Conservation (phyloP, 2,797 vertebrate species). For the Peromyscus melanophrys region DNA sequence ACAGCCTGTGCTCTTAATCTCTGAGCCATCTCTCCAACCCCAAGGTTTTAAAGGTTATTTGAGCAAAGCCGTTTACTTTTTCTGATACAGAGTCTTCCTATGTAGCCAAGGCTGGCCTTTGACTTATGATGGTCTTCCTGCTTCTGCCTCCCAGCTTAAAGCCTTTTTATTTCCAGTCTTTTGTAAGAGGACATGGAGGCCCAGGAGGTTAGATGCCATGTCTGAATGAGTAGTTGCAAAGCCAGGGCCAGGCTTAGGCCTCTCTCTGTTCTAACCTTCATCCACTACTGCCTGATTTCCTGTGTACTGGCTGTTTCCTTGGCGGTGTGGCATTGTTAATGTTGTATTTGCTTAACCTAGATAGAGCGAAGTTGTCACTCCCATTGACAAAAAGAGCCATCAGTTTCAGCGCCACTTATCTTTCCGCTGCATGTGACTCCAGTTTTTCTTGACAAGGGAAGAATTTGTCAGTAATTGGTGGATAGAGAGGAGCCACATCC, state of each 20-base stretch:
- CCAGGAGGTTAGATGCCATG: background rate
- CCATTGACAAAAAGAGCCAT: background rate
- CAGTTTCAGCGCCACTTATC: background rate
- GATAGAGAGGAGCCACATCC: background rate
- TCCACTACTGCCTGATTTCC: background rate
- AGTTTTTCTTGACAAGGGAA: background rate
- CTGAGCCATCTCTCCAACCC: background rate
- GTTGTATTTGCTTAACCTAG: background rate
- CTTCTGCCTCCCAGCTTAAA: background rate
- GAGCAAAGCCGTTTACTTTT: background rate
- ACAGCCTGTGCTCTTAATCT: background rate
- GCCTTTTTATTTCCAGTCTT: background rate
- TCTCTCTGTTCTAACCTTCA: accelerated
- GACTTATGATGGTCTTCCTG: background rate
- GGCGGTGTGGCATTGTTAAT: background rate
- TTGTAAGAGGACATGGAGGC: background rate
- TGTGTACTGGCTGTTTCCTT: no score
- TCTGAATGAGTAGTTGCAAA: background rate
- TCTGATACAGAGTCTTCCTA: background rate
- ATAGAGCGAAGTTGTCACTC: background rate
- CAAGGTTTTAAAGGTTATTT: background rate
- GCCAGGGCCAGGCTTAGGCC: background rate
- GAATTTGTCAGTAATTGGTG: background rate
- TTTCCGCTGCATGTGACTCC: background rate
- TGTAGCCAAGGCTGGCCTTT: background rate